Evolutionary conservation across 1,140 invertebrate genomes (phyloP).

Genomic region (Sarcophaga peregrina): DNA sequence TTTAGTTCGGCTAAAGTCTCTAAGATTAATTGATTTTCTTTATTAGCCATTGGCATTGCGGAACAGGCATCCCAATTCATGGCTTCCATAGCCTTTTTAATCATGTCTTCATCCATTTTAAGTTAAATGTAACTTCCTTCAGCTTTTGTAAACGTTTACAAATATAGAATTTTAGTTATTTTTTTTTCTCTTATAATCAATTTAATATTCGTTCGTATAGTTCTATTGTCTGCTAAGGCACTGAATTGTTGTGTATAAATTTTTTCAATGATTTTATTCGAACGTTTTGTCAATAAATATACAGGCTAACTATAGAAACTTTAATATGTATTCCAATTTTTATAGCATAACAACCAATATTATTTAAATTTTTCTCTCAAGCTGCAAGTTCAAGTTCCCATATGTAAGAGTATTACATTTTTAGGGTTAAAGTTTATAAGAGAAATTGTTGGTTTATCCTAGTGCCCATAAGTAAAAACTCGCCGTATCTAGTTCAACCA

Average conservation of each 20-base stretch:
- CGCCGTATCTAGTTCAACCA: too few relatives aligned
- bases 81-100: conserved; percentile 55
- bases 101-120: conserved; percentile 47
- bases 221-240: background rate
- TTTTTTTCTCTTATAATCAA: background rate
- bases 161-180: background rate
- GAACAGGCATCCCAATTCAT: conserved; percentile 75
- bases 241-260: background rate
- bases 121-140: background rate
- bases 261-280: background rate
- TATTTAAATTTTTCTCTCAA: background rate
- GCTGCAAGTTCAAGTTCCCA: background rate
- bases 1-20: conserved; percentile 54
- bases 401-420: background rate
- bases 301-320: conserved; percentile 4
- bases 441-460: too few relatives aligned
- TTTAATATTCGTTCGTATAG: background rate
- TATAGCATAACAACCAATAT: conserved; percentile 9
- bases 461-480: too few relatives aligned
- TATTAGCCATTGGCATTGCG: conserved; percentile 76
- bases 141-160: background rate
- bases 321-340: background rate
- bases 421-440: too few relatives aligned
- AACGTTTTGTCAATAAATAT: conserved; percentile 6
- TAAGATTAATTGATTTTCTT: conserved; percentile 75